phyloP scores from a whole-genome alignment of 1,140 invertebrate species.

The Neotoxoptera formosana region DNA sequence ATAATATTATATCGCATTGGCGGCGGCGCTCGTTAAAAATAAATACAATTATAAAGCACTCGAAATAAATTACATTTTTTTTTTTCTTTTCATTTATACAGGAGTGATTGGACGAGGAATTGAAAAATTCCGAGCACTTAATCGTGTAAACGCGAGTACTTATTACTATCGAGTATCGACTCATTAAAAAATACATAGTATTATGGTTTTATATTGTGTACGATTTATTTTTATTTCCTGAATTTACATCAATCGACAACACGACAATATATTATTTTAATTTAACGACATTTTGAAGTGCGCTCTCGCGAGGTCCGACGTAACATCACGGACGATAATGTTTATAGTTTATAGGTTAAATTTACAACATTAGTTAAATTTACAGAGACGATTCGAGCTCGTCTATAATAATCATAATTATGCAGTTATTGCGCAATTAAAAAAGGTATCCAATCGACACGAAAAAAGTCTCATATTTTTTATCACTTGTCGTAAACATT shows the following conservation, averaged over 20 bases:
- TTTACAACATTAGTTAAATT: not conserved
- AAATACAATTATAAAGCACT: not conserved
- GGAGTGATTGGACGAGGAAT: not conserved
- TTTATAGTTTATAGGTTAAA: not conserved
- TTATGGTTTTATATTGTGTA: not conserved
- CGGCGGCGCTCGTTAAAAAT: not conserved
- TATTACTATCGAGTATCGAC: not conserved
- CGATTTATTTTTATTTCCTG: not conserved
- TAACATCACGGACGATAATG: not conserved
- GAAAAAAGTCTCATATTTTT: not conserved
- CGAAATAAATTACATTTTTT: not conserved
- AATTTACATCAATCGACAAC: not conserved
- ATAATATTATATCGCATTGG: not conserved
- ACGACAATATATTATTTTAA: not conserved
- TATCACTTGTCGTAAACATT: not conserved
- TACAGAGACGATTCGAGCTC: not conserved
- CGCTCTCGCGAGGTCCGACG: too few species aligned
- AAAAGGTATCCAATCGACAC: not conserved
- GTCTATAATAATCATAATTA: not conserved
- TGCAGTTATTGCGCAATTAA: not conserved
- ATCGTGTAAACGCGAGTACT: not conserved
- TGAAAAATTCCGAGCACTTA: too few species aligned
- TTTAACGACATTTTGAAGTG: not conserved
- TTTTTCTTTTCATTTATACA: not conserved
- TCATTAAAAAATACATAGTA: not conserved